phyloP scores from a whole-genome alignment of 2,797 vertebrate species.

The Geotrypetes seraphini region DNA sequence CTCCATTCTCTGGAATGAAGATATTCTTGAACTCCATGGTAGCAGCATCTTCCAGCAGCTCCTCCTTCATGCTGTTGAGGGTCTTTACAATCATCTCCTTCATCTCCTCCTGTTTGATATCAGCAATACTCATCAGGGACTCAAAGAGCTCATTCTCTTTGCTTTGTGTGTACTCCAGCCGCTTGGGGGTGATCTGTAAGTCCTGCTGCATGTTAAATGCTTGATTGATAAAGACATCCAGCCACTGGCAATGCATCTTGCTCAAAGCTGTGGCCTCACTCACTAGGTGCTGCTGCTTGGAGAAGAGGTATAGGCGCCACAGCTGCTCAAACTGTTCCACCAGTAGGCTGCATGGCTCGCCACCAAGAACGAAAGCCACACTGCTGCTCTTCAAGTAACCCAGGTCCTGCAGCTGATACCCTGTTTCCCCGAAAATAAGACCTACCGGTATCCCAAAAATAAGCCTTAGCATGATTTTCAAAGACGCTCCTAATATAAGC shows the following conservation, averaged over 20 bases:
- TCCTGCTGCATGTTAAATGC: slow-evolving; percentile 97
- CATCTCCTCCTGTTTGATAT: slow-evolving; percentile 96
- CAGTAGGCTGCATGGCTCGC: slow-evolving; percentile 70
- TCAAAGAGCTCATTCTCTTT: slow-evolving; percentile 89
- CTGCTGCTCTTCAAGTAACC: slow-evolving; percentile 64
- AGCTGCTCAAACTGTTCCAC: slow-evolving; percentile 75
- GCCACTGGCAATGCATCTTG: slow-evolving; percentile 75
- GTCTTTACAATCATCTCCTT: slow-evolving; percentile 97
- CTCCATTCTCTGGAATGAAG: slow-evolving; percentile 80
- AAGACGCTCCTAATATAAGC: no score
- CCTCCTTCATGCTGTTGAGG: slow-evolving; percentile 84
- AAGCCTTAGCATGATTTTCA: no score
- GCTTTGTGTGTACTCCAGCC: slow-evolving; percentile 85
- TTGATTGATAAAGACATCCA: slow-evolving; percentile 93
- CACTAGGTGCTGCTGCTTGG: slow-evolving; percentile 73
- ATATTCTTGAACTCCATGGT: slow-evolving; percentile 89
- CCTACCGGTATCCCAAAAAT: no score
- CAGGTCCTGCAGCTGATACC: slow-evolving; percentile 68
- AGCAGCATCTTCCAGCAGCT: slow-evolving; percentile 87
- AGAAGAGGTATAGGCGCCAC: slow-evolving; percentile 70
- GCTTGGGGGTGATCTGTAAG: slow-evolving; percentile 89
- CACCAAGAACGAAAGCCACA: slow-evolving; percentile 43
- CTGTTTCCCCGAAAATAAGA: no score
- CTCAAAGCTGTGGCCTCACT: slow-evolving; percentile 76
- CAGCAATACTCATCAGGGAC: slow-evolving; percentile 90